These are phyloP conservation scores for Stigmatopora argus DNA, from an alignment of 2,113 vertebrate species.

Conservation along the genomic window DNA sequence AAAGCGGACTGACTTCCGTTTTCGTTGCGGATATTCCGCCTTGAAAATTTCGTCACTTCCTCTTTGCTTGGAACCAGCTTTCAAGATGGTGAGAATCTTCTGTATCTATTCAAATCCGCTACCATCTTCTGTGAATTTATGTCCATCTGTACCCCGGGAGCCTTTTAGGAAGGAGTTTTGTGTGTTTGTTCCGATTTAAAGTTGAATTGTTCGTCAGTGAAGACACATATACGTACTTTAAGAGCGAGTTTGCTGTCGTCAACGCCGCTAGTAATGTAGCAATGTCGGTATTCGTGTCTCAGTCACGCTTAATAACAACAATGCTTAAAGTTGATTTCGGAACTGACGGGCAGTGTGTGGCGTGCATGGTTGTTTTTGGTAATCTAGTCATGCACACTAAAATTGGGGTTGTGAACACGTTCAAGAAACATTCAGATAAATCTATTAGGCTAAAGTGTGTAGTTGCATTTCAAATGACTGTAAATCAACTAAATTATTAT, in stretches of 20 bases:
- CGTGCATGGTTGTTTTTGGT: too few relatives aligned
- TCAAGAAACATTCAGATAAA: too few relatives aligned
- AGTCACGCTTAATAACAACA: background rate
- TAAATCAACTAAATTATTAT: too few relatives aligned
- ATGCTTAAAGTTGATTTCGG: background rate
- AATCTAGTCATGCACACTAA: too few relatives aligned
- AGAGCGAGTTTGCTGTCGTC: background rate
- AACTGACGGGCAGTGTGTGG: too few relatives aligned
- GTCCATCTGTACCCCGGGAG: fast-evolving
- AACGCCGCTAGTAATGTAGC: background rate
- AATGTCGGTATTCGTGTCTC: background rate
- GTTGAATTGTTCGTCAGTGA: background rate
- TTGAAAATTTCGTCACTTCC: constrained; percentile 59
- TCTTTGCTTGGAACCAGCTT: constrained; percentile 70
- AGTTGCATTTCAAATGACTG: too few relatives aligned
- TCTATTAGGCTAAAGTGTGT: too few relatives aligned
- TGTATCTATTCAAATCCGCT: constrained; percentile 36
- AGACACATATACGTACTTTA: background rate
- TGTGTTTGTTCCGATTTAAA: fast-evolving
- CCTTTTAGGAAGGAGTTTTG: fast-evolving
- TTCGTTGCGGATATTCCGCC: constrained; percentile 26
- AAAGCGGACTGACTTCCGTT: constrained; percentile 47
- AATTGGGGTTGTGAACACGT: too few relatives aligned
- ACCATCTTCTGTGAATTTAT: constrained; percentile 35
- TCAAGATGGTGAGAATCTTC: constrained; percentile 71